phyloP scores from a whole-genome alignment of 37 sponge, comb jelly and placozoan species.

The Dysidea cf. avara region DNA sequence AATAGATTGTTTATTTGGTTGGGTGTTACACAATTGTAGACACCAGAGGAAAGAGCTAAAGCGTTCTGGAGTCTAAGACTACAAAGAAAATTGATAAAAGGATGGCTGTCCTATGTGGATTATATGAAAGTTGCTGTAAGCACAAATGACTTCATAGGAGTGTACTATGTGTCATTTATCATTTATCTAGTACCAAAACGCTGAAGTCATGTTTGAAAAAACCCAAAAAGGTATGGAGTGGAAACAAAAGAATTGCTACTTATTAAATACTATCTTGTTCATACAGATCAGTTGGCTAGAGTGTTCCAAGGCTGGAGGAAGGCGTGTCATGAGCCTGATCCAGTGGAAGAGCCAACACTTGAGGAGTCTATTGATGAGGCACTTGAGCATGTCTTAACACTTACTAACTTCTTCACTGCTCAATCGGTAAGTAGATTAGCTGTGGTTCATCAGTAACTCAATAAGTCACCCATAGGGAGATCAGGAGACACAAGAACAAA shows the following conservation, averaged over 20 bases:
- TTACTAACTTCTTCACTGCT: too few species aligned
- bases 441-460: too few species aligned
- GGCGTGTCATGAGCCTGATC: constrained; percentile 33
- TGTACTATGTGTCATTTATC: constrained; percentile 1
- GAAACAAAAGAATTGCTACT: background rate
- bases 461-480: too few species aligned
- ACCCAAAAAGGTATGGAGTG: constrained; percentile 41
- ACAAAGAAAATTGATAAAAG: constrained; percentile 28
- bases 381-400: constrained; percentile 2
- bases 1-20: too few species aligned
- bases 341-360: constrained; percentile 23
- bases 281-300: constrained; percentile 33
- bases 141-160: background rate
- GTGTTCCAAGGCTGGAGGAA: constrained; percentile 63
- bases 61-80: constrained; percentile 18
- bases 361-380: constrained; percentile 18
- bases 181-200: constrained; percentile 37
- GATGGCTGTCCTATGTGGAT: constrained; percentile 57
- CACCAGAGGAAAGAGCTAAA: constrained; percentile 25
- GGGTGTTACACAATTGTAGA: too few species aligned
- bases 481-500: too few species aligned
- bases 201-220: constrained; percentile 35
- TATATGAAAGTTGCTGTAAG: constrained; percentile 56
- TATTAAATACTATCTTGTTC: background rate
- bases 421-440: too few species aligned